phyloP scores from a whole-genome alignment of 2,113 vertebrate genomes.

The Channa maculata region DNA sequence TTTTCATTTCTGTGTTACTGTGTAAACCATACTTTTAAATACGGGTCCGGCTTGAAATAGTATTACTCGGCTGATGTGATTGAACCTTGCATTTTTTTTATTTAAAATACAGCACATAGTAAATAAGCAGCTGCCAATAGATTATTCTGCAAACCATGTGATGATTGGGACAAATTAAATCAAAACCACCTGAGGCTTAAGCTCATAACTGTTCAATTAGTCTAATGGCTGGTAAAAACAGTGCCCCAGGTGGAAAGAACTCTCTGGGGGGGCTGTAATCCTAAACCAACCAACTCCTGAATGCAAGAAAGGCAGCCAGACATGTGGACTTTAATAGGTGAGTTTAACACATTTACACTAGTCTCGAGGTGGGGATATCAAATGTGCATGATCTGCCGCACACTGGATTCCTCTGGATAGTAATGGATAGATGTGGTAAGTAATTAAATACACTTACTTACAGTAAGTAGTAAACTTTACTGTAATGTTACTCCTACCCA shows the following conservation, averaged over 20 bases:
- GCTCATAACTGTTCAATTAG: slow-evolving; percentile 43
- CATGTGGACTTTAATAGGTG: background rate
- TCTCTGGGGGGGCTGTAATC: slow-evolving; percentile 19
- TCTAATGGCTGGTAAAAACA: slow-evolving; percentile 41
- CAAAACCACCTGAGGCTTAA: slow-evolving; percentile 25
- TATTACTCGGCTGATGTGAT: background rate
- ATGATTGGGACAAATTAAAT: slow-evolving; percentile 51
- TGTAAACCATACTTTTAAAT: background rate
- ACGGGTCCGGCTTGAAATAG: background rate
- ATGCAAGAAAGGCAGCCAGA: background rate
- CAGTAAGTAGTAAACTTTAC: too few species aligned
- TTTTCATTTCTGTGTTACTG: background rate
- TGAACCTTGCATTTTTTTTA: slow-evolving; percentile 14
- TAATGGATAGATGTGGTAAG: too few species aligned
- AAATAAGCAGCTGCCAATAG: slow-evolving; percentile 13
- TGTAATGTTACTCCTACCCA: too few species aligned
- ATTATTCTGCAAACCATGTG: slow-evolving; percentile 19
- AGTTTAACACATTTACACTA: background rate
- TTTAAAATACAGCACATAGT: background rate
- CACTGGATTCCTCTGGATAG: too few species aligned
- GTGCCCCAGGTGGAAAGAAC: slow-evolving; percentile 37
- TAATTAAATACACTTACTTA: too few species aligned
- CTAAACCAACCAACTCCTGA: background rate
- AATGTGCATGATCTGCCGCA: too few species aligned
- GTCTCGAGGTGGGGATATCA: too few species aligned